Evolutionary conservation across 2,888 invertebrate species (phyloP), one percentile per base, ranked within the genome.

Genomic region (Rhamphomyia laevipes): DNA sequence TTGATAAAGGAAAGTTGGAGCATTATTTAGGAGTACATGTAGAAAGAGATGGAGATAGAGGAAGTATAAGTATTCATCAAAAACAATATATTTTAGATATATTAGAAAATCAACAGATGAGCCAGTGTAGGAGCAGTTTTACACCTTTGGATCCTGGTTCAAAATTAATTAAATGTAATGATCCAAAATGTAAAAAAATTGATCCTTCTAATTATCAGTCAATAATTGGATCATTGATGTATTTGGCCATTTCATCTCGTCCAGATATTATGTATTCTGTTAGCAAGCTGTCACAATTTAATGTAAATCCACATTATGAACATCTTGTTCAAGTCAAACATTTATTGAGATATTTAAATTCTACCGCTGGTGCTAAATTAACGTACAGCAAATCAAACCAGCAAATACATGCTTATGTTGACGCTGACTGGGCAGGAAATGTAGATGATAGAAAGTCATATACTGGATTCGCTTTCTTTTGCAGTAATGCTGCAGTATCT

Each of bases 201-300:
- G 42, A 47, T 42, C n/a, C 40, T 2, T 33, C 42, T 18, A 4
- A n/a, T 12, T 51, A 51, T 12, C 51, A 48, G 27, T 51, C 51
- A 16, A n/a, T 51, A 16, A 48, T 47, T 44, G 48, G 48, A 13
- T 47, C 45, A 16, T 42, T 51, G 15, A 51, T 42, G 18, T 51
- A 45, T 23, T 27, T 47, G 7, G 40, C 23, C 5, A 41, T 51
- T 21, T 51, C 27, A 6, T 48, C 45, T 9, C n/a, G 47, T 17
- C 51, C 47, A 6, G 48, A 51, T 37, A 51, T 51, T 10, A 16
- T 17, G 2, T 45, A n/a, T 13, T 47, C 45, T 15, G 47, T 47
- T 4, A 33, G 18, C 17, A 50, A 40, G 9, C 27, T 50, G 30
- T 33, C 45, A 2, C 50, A 50, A 18, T 44, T 44, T 18, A 50